Evolutionary conservation across 2,113 vertebrate species (phyloP), one percentile per base, ranked within the genome.

Genomic region (Todiramphus chloris): DNA sequence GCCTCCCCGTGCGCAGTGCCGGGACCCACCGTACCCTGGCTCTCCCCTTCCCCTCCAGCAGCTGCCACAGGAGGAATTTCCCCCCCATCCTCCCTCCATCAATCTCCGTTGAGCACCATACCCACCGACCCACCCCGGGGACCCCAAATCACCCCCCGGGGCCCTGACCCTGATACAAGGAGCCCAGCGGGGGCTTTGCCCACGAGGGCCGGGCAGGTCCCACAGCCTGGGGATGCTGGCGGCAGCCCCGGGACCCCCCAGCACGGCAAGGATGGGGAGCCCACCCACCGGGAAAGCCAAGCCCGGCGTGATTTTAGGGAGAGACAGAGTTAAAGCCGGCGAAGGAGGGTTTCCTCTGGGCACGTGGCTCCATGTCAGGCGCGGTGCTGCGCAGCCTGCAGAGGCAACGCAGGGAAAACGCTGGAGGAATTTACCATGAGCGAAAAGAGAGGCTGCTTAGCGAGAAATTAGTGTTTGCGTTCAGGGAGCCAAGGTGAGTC

Each of bases 381-480:
- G 21, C 23, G 58, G 80, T 63, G 88, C 23, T 63, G 88, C 23
- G 9, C 90, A 85, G 93, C 82, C 82, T 27, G 93, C 64, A 37
- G 93, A 91, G 93, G 91, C 69, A 95, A 74, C 6, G 62, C 94
- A 86, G 94, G 90, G 92, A 86, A 6, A 76, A 90, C 81, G 1
- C 94, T n/a, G 76, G 72, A 97, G 96, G 95, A 96, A 96, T 97
- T 89, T 31, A 95, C 91, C 95, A 68, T 73, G 86, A 92, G 91
- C 10, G 0, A 69, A 70, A 53, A 53, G 94, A 83, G 91, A 43
- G 37, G 30, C 93, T 16, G 89, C 95, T 89, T 1, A 0, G 23
- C 35, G 91, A 44, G 87, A 82, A 92, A 89, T 68, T 68, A 85
- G 93, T 27, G 89, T 7, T n/a, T 2, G 92, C 3, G 28, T 66